Percentiles rank a stretch among this genome's conserved stretches.
Conservation (phyloP, 2,888 invertebrate species). For the Thera obeliscata region DNA sequence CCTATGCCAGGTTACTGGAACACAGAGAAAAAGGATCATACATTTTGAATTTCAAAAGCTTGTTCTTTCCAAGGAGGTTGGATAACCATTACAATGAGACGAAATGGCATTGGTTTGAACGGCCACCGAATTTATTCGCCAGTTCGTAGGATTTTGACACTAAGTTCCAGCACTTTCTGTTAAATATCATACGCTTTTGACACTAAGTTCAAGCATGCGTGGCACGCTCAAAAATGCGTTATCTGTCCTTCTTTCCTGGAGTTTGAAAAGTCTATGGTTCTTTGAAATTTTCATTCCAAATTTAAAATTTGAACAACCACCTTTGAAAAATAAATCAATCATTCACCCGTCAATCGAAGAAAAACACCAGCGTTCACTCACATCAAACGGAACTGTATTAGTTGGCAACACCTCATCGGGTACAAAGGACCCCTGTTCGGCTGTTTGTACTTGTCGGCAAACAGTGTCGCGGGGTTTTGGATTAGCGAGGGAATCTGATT, state of each 20-base stretch:
- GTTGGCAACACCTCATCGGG: slow-evolving; percentile 23
- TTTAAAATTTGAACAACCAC: slow-evolving; percentile 5
- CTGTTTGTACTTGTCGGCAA: slow-evolving; percentile 47
- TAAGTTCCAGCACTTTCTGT: no score
- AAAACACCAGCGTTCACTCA: slow-evolving; percentile 20
- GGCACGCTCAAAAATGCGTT: no score
- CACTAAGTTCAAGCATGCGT: no score
- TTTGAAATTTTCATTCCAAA: neutral
- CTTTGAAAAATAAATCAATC: slow-evolving; percentile 19
- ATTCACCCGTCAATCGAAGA: slow-evolving; percentile 17
- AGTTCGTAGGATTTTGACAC: no score
- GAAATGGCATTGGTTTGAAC: no score
- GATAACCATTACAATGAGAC: no score
- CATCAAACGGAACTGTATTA: slow-evolving; percentile 27
- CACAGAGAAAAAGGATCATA: neutral
- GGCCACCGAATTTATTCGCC: no score
- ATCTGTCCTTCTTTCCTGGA: no score
- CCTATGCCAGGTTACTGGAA: slow-evolving; percentile 1
- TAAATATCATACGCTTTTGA: no score
- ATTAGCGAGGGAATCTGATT: slow-evolving; percentile 42
- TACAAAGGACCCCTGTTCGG: slow-evolving; percentile 46
- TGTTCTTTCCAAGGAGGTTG: no score
- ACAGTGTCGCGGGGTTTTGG: slow-evolving; percentile 45
- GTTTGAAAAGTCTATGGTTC: neutral
- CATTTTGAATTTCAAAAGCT: no score